Evolutionary conservation across 2,113 vertebrate genomes (phyloP), one percentile per base, ranked within the genome.

Genomic region (Oncorhynchus mykiss): DNA sequence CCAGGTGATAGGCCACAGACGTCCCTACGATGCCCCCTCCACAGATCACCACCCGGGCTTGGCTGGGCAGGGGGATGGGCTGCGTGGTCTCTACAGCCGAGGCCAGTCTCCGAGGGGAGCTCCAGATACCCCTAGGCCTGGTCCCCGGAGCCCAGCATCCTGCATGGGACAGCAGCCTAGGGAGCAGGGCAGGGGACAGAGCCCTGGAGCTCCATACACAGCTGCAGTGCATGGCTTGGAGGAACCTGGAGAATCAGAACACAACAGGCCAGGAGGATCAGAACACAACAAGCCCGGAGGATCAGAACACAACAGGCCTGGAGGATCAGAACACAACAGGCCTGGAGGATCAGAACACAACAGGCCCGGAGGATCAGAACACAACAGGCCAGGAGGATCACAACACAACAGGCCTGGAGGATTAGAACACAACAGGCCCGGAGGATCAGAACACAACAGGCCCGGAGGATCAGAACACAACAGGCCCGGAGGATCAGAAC

Each of bases 1-100:
- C 94, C 8, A 99, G 94, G 83, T 99, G 98, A 87, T 98, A 99
- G 0, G 98, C 97, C 77, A 99, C 97, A 0, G 98, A 99, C 0
- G 97, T 95, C n/a, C 96, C 97, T 83, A 94, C 90, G 45, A 99
- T 93, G 7, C 98, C 98, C 6, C 96, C 98, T 0, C 98, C 98
- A 76, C 97, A 99, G 86, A 99, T 96, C 79, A 99, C 97, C 59
- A 99, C 96, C 27, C 94, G 95, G 0, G 96, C 96, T 71, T 93
- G 94, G 0, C 93, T 79, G 0, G 98, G 98, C 80, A 99, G 84
- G 1, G 95, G 62, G 0, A 83, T 3, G 0, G 77, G 79, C 12
- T 88, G 66, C 16, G 66, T 90, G 0, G 91, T 77, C 13, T 95
- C 93, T 14, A 88, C 79, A 0, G 84, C 84, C 0, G 85, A 84